phyloP scores from a whole-genome alignment of 2,888 invertebrate genomes.

The Microctonus aethiopoides region DNA sequence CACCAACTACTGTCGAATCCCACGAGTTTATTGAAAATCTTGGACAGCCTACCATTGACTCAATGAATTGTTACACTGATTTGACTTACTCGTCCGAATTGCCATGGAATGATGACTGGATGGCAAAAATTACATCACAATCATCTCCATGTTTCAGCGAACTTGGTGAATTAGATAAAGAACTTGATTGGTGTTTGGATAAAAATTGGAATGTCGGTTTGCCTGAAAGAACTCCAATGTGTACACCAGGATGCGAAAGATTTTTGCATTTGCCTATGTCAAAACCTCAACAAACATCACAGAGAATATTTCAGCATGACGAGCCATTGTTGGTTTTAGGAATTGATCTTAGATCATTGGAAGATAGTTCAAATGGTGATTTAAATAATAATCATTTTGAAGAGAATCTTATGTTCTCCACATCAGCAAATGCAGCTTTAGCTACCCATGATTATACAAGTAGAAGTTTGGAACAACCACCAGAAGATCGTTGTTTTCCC shows the following conservation, averaged over 20 bases:
- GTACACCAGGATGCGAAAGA: slow-evolving; percentile 70
- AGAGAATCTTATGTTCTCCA: slow-evolving; percentile 49
- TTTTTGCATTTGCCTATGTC: slow-evolving; percentile 66
- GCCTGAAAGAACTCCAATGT: slow-evolving; percentile 72
- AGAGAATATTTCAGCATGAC: slow-evolving; percentile 60
- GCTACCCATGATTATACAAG: slow-evolving; percentile 67
- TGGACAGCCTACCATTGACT: slow-evolving; percentile 33
- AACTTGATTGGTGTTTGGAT: slow-evolving; percentile 64
- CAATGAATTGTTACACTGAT: slow-evolving; percentile 58
- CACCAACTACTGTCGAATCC: slow-evolving; percentile 36
- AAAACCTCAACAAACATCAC: slow-evolving; percentile 62
- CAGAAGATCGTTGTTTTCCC: slow-evolving; percentile 64
- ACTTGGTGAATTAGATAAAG: slow-evolving; percentile 59
- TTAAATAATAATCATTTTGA: slow-evolving; percentile 61
- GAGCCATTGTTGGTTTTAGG: slow-evolving; percentile 65
- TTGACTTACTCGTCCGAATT: slow-evolving; percentile 56
- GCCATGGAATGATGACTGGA: slow-evolving; percentile 59
- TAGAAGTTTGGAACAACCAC: slow-evolving; percentile 56
- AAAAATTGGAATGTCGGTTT: slow-evolving; percentile 62
- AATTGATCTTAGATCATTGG: slow-evolving; percentile 63
- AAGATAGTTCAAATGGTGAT: slow-evolving; percentile 54
- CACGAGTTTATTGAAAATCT: slow-evolving; percentile 31
- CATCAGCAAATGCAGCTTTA: slow-evolving; percentile 61
- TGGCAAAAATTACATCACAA: slow-evolving; percentile 50
- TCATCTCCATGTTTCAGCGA: slow-evolving; percentile 56